These are phyloP conservation scores for Neoitamus cyanurus DNA, from an alignment of 2,888 invertebrate genomes.

Conservation along the genomic window DNA sequence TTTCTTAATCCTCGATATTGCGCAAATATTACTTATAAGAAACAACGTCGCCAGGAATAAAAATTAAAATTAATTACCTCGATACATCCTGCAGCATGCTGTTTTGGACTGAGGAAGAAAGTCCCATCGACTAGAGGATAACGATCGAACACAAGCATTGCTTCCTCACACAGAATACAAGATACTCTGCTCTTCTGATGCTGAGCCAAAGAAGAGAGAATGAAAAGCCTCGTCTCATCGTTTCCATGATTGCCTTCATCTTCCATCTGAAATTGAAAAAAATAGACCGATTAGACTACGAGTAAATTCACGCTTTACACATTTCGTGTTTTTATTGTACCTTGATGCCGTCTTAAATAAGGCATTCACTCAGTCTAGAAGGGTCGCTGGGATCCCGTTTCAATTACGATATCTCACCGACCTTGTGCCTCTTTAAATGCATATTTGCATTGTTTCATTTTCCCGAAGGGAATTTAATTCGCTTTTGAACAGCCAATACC, in stretches of 20 bases:
- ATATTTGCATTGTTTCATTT: background rate
- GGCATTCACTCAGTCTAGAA: background rate
- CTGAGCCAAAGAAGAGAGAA: slow-evolving; percentile 92
- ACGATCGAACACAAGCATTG: slow-evolving; percentile 94
- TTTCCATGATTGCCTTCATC: slow-evolving; percentile 98
- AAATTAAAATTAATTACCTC: slow-evolving; percentile 73
- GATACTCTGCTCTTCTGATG: slow-evolving; percentile 87
- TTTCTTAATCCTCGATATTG: no score
- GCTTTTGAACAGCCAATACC: background rate
- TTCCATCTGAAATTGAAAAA: slow-evolving; percentile 82
- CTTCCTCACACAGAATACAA: slow-evolving; percentile 89
- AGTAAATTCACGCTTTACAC: background rate
- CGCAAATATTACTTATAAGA: no score
- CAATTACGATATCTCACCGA: background rate
- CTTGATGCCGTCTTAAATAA: background rate
- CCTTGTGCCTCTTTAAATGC: background rate
- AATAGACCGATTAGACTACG: slow-evolving; percentile 7
- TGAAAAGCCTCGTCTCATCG: slow-evolving; percentile 96
- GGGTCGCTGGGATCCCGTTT: background rate
- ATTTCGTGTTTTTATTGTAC: background rate
- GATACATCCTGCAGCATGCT: slow-evolving; percentile 87
- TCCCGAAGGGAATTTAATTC: background rate
- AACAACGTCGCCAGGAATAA: no score
- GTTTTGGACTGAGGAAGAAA: slow-evolving; percentile 95
- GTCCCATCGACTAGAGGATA: slow-evolving; percentile 98